Percentiles rank a stretch among this genome's conserved stretches.
Conservation (phyloP, 2,888 invertebrate genomes). For the Caenorhabditis sp. region DNA sequence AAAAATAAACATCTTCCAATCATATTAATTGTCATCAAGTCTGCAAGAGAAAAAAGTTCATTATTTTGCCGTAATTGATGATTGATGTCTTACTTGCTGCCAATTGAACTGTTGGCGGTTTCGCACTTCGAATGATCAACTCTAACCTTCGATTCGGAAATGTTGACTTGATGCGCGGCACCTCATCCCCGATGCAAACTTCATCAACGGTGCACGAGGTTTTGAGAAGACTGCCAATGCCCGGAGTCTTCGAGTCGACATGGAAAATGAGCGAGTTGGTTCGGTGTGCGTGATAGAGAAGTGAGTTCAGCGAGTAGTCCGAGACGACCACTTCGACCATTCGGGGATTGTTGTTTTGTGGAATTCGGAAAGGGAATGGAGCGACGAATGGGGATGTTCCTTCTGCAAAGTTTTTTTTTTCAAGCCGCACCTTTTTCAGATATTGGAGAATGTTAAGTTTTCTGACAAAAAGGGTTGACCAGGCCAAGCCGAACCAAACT, state of each 20-base stretch:
- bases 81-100: constrained; percentile 17
- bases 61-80: background rate
- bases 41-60: constrained; percentile 13
- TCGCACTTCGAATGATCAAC: constrained; percentile 49
- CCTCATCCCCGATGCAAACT: constrained; percentile 54
- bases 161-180: constrained; percentile 46
- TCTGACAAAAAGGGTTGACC: no score
- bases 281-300: constrained; percentile 55
- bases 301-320: constrained; percentile 50
- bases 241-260: constrained; percentile 54
- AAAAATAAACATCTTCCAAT: constrained; percentile 49
- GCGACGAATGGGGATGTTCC: constrained; percentile 47
- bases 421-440: background rate
- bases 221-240: constrained; percentile 51
- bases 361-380: constrained; percentile 55
- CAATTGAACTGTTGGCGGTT: constrained; percentile 43
- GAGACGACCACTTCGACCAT: constrained; percentile 54
- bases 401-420: constrained; percentile 45
- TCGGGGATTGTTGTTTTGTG: constrained; percentile 40
- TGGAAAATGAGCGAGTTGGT: constrained; percentile 60
- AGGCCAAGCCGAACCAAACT: no score
- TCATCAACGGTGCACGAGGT: constrained; percentile 55
- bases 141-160: constrained; percentile 52
- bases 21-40: constrained; percentile 32
- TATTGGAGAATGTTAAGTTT: background rate